Base-by-base conservation (phyloP, 64 coral and sea anemone genomes). In the Montipora foliosa region DNA sequence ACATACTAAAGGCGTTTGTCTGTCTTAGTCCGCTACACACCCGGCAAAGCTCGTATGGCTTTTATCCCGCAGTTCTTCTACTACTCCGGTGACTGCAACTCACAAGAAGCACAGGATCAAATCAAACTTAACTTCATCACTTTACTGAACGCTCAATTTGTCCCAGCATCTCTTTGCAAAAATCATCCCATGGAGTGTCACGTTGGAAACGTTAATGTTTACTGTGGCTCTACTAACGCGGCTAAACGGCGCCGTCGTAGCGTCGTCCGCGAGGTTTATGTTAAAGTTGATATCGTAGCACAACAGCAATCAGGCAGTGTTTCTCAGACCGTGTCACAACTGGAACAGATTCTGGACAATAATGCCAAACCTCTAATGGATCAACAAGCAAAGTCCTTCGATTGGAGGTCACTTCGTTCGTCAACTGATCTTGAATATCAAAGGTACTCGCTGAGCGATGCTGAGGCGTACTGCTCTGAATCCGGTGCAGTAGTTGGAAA, bases 401-500 rank as follows among this genome's bases (percentile, higher is more conserved):
- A 96, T 75, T 96, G 96, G 91, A 90, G 75, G 20, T 69, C 87
- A 4, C 67, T 95, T 3, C 81, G 93, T 76, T 61, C 67, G 2
- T 90, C 81, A 12, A 88, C 74, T 13, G 87, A 84, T 21, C 80
- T 93, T 16, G 88, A 87, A 13, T 92, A 89, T 83, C 75, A 91
- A 60, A 87, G 6, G 4, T 98, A 87, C 16, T 91, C 70, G 47
- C 14, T 96, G 20, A 87, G 84, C 4, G 29, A 95, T 17, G 93
- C 96, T 6, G 96, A 98, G 74, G 93, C 93, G 1, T 98, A 95
- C 15, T 98, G 96, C 47, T 98, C 93, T 11, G 93, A 90, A 21
- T 75, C 69, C 16, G 96, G 96, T 3, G 87, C 96, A 20, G 93
- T 98, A 1, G 53, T 98, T n/a, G 93, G 96, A 5, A 98, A 70